Evolutionary conservation across 2,113 vertebrate genomes (phyloP), one percentile per base, ranked within the genome.

Genomic region (Mugil cephalus): DNA sequence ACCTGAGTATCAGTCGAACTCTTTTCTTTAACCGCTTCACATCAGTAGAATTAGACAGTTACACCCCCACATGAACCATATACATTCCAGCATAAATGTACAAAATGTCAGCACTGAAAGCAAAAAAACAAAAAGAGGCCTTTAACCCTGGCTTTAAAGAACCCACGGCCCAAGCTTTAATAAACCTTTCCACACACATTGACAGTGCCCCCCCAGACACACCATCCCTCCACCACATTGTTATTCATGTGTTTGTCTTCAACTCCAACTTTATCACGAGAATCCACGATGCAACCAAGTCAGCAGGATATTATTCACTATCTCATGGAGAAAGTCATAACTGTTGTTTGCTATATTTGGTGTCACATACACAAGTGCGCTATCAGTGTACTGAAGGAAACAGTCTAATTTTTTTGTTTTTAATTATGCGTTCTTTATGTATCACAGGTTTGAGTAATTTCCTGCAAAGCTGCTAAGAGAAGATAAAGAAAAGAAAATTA

Each of bases 161-260:
- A 45, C 34, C 50, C 40, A 19, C 14, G 8, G 46, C 40, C 15
- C 10, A 56, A 66, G 50, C 24, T 19, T 45, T 30, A 9, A 69
- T 4, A 2, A 69, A n/a, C 0, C 35, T 35, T 46, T 48, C 6
- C 45, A 54, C 18, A 72, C 11, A 40, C 40, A 13, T 10, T 10
- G 35, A 53, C 45, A 52, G 46, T n/a, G n/a, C 18, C 38, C 24
- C 53, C n/a, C 15, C 1, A 18, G 62, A 36, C 19, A 59, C 15
- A 6, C 13, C 30, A 39, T 35, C 36, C 79, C 64, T 46, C 64
- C 85, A 87, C 79, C 82, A 30, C 24, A 43, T 14, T 68, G 38
- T 47, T 60, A 11, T 46, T 63, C 39, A 10, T 15, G 21, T 10
- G 1, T 6, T 54, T n/a, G 30, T 36, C 42, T 47, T 48, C 2